Conservation (phyloP, 2,888 invertebrate species). For the Ischnus inquisitorius region DNA sequence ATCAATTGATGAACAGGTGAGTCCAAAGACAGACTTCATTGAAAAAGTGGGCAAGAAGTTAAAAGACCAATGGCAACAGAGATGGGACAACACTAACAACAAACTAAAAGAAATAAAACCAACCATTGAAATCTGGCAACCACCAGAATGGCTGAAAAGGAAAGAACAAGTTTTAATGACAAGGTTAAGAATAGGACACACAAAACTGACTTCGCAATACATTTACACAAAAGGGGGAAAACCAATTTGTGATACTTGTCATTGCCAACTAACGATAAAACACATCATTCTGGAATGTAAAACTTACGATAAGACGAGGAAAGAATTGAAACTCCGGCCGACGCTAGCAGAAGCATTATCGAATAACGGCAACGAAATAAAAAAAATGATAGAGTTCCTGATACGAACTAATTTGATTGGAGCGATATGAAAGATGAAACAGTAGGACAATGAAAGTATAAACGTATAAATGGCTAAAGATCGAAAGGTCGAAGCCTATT, state of each 20-base stretch:
- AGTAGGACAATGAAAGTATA: no score
- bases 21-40: neutral
- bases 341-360: no score
- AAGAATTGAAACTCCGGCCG: neutral
- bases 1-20: neutral
- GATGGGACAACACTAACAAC: neutral
- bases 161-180: neutral
- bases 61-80: neutral
- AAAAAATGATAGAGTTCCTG: no score
- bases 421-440: no score
- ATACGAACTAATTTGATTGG: no score
- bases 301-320: neutral
- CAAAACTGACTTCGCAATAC: neutral
- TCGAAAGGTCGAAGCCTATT: no score
- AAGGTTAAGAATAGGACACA: neutral
- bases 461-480: no score
- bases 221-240: neutral
- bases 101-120: neutral
- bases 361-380: no score
- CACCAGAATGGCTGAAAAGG: neutral
- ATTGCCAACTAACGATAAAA: neutral
- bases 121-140: neutral
- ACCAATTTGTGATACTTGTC: neutral
- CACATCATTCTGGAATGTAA: neutral
- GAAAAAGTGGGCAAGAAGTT: neutral